Evolutionary conservation across 2,113 vertebrate species (phyloP).

Genomic region (Cervus canadensis): DNA sequence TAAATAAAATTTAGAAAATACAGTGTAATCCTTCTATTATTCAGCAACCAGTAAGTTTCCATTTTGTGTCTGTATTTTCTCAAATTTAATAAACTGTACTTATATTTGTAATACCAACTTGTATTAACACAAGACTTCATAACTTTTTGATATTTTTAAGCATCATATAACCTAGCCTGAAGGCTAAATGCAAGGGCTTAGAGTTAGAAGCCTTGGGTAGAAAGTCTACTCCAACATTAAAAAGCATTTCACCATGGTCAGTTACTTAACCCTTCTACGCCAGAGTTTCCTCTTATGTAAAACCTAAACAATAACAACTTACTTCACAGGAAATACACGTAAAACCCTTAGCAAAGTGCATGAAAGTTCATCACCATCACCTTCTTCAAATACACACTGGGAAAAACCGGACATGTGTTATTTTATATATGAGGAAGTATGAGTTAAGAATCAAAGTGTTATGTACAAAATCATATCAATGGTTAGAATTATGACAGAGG

Average conservation of each 20-base stretch:
- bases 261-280: background rate
- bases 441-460: background rate
- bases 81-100: constrained; percentile 15
- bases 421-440: background rate
- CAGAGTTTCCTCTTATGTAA: background rate
- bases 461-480: background rate
- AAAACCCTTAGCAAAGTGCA: background rate
- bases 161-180: background rate
- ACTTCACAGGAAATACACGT: background rate
- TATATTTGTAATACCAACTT: background rate
- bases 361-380: background rate
- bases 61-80: background rate
- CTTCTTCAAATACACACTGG: background rate
- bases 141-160: background rate
- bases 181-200: background rate
- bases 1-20: background rate
- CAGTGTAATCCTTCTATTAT: background rate
- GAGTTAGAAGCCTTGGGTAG: background rate
- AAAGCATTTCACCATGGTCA: background rate
- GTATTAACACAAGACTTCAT: background rate
- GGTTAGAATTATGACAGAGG: background rate
- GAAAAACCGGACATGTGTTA: background rate
- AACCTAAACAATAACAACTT: background rate
- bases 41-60: background rate
- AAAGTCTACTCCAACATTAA: background rate